phyloP scores from a whole-genome alignment of 2,797 vertebrate genomes.

The Acrocephalus scirpaceus region DNA sequence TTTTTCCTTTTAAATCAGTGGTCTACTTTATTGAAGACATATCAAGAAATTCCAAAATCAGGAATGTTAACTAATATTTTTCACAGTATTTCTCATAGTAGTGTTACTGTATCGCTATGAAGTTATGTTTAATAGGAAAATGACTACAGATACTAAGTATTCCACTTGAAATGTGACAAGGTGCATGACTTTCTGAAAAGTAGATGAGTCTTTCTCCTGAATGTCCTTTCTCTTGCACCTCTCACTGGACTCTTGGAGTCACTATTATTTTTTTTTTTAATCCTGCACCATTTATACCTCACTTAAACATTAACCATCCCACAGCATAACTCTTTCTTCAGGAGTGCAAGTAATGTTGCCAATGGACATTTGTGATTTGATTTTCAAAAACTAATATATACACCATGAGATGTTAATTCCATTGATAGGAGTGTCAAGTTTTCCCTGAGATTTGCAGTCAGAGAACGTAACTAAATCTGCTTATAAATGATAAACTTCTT shows the following conservation, averaged over 20 bases:
- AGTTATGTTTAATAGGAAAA: background rate
- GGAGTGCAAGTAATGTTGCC: background rate
- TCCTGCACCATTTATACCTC: background rate
- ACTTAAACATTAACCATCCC: background rate
- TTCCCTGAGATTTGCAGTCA: background rate
- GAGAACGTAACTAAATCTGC: background rate
- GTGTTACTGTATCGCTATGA: background rate
- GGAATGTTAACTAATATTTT: background rate
- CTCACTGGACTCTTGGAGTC: background rate
- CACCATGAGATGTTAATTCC: background rate
- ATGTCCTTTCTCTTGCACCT: background rate
- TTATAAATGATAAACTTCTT: background rate
- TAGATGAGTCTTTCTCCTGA: background rate
- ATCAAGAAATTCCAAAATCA: background rate
- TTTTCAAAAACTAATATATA: background rate
- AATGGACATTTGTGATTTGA: background rate
- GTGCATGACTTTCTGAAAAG: background rate
- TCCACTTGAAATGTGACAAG: background rate
- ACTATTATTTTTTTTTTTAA: background rate
- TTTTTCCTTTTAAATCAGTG: background rate
- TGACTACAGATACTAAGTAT: background rate
- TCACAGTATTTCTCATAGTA: background rate
- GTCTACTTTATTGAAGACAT: background rate
- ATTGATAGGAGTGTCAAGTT: background rate
- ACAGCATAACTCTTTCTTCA: background rate